Percentiles rank a stretch among this genome's conserved stretches.
These are phyloP conservation scores for Agrochola lychnidis DNA, from an alignment of 2,888 invertebrate species.

Conservation along the genomic window DNA sequence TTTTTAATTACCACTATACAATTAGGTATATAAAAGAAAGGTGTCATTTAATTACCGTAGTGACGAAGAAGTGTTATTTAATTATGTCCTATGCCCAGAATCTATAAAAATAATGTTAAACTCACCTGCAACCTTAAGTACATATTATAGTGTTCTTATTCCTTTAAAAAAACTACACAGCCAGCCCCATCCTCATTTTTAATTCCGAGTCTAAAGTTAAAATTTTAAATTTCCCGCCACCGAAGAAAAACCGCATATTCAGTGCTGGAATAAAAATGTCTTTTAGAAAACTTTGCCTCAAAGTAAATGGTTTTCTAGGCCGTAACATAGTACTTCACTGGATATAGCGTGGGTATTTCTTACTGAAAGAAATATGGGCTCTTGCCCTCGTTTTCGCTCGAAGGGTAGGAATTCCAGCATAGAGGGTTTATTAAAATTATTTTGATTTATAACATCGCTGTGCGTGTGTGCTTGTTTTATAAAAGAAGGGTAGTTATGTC, in stretches of 20 bases:
- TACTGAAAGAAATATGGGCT: constrained; percentile 64
- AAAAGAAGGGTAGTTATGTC: background rate
- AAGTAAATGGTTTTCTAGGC: constrained; percentile 64
- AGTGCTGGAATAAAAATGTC: constrained; percentile 58
- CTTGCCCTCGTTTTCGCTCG: constrained; percentile 64
- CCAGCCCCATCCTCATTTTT: constrained; percentile 32
- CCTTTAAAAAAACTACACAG: constrained; percentile 3
- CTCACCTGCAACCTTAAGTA: background rate
- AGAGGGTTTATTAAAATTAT: constrained; percentile 55
- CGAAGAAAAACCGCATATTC: constrained; percentile 57
- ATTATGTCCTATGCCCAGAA: too few species aligned
- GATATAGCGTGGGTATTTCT: constrained; percentile 58
- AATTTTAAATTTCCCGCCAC: constrained; percentile 57
- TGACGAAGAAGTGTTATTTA: too few species aligned
- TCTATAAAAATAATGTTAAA: background rate
- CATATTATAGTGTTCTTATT: background rate
- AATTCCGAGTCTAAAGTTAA: constrained; percentile 57
- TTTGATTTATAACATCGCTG: constrained; percentile 42
- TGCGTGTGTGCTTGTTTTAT: constrained; percentile 7
- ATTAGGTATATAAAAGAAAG: too few species aligned
- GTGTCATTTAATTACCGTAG: too few species aligned
- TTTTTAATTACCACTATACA: too few species aligned
- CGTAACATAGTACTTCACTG: constrained; percentile 56
- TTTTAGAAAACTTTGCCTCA: constrained; percentile 55
- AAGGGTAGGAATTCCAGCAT: constrained; percentile 43